Base-by-base conservation (phyloP, 2,888 invertebrate species). In the Linyphia triangularis region DNA sequence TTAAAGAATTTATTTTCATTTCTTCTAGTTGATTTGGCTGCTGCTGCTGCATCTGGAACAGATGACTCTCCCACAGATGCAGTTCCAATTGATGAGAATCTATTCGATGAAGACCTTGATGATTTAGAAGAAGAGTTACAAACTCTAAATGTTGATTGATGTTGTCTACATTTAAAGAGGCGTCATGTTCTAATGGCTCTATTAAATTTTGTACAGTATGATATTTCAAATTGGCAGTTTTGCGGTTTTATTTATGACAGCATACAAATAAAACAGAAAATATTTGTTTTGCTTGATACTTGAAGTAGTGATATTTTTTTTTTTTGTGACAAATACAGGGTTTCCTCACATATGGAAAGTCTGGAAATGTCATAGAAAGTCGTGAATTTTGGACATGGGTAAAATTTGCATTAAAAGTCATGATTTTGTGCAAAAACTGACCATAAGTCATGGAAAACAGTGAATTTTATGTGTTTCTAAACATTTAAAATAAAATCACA, bases 41-140 rank as follows among this genome's bases (percentile, higher is more conserved):
- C 83, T 19, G 51, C 79, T 65, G 84, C 75, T 10, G 83, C 73
- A 16, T 89, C 72, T 57, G 65, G 77, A 1, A 89, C 85, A 16
- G 90, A 89, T 22, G 91, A 85, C 26, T 90, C 92, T 63, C 91
- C 91, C 40, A 92, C 91, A 22, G 90, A 90, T 65, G 91, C 91
- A 9, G 95, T 96, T 61, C 96, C 97, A 78, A 97, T 98, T 91
- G 97, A 98, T 93, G 97, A 97, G 93, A 96, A 97, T 93, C 95
- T 98, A n/a, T 98, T 98, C 94, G 94, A 96, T 28, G 97, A 93
- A 67, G 93, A 97, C 92, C 93, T 97, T 81, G 96, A 95, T 90
- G 95, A 95, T 88, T 92, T 96, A 91, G 96, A 97, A 91, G 96
- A 97, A 91, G 97, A 97, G 93, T 93, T 97, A 89, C 95, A 96